Evolutionary conservation across 2,888 invertebrate species (phyloP).

Genomic region (Magallana nippona): DNA sequence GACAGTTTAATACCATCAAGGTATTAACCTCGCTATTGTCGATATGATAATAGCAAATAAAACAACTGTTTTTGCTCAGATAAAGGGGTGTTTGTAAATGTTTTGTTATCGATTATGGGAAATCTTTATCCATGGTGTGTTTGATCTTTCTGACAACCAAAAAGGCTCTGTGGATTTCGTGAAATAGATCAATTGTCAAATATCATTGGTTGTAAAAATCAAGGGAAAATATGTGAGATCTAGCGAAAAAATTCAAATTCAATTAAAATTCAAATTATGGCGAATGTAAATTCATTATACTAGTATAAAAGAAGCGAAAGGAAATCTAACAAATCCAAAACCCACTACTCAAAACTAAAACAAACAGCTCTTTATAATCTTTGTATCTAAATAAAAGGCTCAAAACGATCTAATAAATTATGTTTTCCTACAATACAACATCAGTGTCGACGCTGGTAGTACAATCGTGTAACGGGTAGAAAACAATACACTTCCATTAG

Average conservation of each 20-base stretch:
- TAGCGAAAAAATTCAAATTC: no score
- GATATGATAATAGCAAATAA: slow-evolving; percentile 33
- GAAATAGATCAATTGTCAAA: slow-evolving; percentile 10
- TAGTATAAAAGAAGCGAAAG: no score
- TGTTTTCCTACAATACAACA: no score
- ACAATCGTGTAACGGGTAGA: no score
- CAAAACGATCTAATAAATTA: no score
- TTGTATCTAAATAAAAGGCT: no score
- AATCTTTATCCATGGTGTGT: slow-evolving; percentile 8
- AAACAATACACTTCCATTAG: no score
- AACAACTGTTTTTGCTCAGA: slow-evolving; percentile 24
- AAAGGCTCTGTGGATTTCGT: not conserved
- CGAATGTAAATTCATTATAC: not conserved
- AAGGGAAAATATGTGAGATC: not conserved
- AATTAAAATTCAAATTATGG: not conserved
- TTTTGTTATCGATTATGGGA: slow-evolving; percentile 30
- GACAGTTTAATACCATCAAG: slow-evolving; percentile 15
- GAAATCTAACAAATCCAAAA: no score
- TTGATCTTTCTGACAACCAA: slow-evolving; percentile 33
- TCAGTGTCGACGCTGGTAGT: no score
- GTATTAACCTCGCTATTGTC: slow-evolving; percentile 19
- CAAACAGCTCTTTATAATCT: no score
- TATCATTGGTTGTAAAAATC: not conserved
- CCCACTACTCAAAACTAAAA: no score
- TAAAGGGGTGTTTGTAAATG: slow-evolving; percentile 27